Evolutionary conservation across 2,797 vertebrate species (phyloP), one percentile per base, ranked within the genome.

Genomic region (Lagodon rhomboides): DNA sequence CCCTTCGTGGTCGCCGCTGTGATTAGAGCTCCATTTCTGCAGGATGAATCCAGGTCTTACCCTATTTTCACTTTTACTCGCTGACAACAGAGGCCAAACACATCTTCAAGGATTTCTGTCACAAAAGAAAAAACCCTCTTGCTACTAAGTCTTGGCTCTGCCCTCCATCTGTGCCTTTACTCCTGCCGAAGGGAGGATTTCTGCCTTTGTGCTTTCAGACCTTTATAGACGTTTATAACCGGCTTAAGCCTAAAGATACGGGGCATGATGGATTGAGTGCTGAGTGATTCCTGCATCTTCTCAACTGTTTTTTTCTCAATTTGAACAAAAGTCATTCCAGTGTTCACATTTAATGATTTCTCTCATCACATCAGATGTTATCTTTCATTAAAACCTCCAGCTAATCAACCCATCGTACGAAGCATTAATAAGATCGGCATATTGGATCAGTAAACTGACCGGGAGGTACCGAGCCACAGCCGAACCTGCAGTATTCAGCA

Each of bases 131-230:
- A 61, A 8, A 69, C 50, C 47, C 55, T 53, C 53, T 72, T 22
- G 16, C 41, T 25, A 0, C 55, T 66, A 41, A 43, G 68, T 64
- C 60, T 34, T 44, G 66, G 47, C 49, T 67, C 50, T 38, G 30
- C 43, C 59, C 7, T 18, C 12, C 9, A 3, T 51, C 15, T 27
- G 1, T 58, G 43, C 47, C 56, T 58, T 34, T 13, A 6, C 27
- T 56, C 5, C 44, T 23, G 66, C 55, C 43, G 30, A 1, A 8
- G 62, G 75, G 70, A 67, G 46, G 18, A 68, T 68, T 63, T 68
- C 41, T 12, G 63, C 67, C 67, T 23, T 63, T 55, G 51, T 59
- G 47, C 47, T 72, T 71, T 68, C 18, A 78, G 58, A 68, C 51
- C 16, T 54, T 63, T 34, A 34, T 34, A 34, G 30, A 34, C 30